Evolutionary conservation across 2,888 invertebrate species (phyloP), one percentile per base, ranked within the genome.

Genomic region (Agrypnus murinus): DNA sequence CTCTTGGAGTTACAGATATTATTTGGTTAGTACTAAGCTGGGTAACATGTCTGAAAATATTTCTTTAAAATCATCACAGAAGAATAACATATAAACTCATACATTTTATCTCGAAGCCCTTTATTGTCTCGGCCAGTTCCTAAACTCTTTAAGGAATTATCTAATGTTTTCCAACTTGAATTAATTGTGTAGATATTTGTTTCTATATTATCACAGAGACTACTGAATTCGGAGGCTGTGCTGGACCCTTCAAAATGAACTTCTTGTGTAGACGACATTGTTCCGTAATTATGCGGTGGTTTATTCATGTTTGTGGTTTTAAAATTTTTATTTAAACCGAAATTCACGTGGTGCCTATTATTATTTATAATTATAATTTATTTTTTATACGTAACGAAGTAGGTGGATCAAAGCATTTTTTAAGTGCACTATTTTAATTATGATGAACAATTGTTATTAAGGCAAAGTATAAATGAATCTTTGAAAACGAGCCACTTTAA

Each of bases 131-230:
- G 91, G 12, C 89, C 87, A 0, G 94, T 93, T 32, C 94, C 95
- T 75, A 95, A 90, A 74, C 90, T 89, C 83, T 92, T 94, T 78
- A 91, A 86, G 78, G 92, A 91, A 81, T 90, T 92, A 81, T 95
- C 94, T 76, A 96, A 84, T 3, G 89, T 88, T 77, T 90, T 90
- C 82, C 92, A 89, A 73, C 92, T 93, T 48, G 91, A 89, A 81
- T 93, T 93, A 59, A 96, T 92, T 0, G 91, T 90, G 81, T 92
- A 93, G 63, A 95, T 91, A 84, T 94, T 95, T 65, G 93, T 92
- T 0, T 92, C 94, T 69, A 95, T 93, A 79, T 91, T 92, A 83
- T 95, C 95, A 81, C 93, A 93, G 53, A 95, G 86, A 81, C 91
- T 92, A 83, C 93, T 92, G 73, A 95, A 89, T 84, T 94, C 94